Percentiles rank a stretch among this genome's conserved stretches.
phyloP scores from a whole-genome alignment of 2,113 vertebrate species.

The Chrysochloris asiatica region DNA sequence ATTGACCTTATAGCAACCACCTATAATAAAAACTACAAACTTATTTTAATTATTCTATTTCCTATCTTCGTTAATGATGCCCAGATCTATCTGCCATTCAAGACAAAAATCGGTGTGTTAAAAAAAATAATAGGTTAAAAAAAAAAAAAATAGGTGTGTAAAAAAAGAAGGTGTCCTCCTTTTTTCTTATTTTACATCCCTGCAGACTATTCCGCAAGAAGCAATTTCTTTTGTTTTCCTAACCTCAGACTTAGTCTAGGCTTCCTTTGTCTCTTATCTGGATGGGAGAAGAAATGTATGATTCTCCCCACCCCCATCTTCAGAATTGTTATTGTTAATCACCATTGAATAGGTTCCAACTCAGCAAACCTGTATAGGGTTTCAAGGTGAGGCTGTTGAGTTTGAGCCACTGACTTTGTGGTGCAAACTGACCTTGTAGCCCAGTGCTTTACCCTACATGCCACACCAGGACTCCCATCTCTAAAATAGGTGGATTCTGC shows the following conservation, averaged over 20 bases:
- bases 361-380: too few species aligned
- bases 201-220: background rate
- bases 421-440: too few species aligned
- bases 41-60: background rate
- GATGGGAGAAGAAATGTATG: background rate
- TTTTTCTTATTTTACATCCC: background rate
- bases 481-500: background rate
- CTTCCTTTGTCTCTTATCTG: background rate
- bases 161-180: fast-evolving
- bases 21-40: background rate
- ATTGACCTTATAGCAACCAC: too few species aligned
- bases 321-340: too few species aligned
- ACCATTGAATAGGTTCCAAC: too few species aligned
- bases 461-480: too few species aligned
- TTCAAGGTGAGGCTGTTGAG: too few species aligned
- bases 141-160: too few species aligned
- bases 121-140: background rate
- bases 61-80: background rate
- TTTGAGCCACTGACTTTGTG: too few species aligned
- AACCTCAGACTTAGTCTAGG: background rate
- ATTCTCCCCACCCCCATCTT: too few species aligned
- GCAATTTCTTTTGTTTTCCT: background rate
- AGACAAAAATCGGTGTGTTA: background rate
- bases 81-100: background rate
- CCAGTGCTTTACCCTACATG: too few species aligned